Conservation (phyloP, 2,797 vertebrate species). For the Acanthornis magna region DNA sequence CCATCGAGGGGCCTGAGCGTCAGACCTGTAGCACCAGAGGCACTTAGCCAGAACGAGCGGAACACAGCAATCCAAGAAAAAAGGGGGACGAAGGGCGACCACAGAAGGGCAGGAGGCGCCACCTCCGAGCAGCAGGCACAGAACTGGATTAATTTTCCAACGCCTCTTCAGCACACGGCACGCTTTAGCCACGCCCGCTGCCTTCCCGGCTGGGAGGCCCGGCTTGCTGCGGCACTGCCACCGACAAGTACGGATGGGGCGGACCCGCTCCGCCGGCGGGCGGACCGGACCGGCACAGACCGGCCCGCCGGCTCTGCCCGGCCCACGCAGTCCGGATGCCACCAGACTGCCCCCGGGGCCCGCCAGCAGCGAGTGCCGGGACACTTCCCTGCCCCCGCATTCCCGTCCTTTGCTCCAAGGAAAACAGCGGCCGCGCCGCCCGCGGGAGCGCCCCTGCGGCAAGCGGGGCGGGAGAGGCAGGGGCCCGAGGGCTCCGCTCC, state of each 20-base stretch:
- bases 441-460: not conserved
- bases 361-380: not conserved
- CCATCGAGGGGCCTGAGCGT: accelerated
- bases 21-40: not conserved
- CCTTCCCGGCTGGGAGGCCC: accelerated
- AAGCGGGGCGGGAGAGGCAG: accelerated
- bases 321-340: not conserved
- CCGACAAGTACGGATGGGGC: accelerated
- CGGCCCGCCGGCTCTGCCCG: not conserved
- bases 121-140: not conserved
- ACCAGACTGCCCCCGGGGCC: too few relatives aligned
- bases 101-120: not conserved
- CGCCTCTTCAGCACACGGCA: not conserved
- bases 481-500: not conserved
- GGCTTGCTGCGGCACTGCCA: not conserved
- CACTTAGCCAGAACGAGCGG: accelerated
- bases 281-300: not conserved
- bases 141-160: not conserved
- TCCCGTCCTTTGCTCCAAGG: not conserved
- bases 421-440: not conserved
- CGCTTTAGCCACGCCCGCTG: not conserved
- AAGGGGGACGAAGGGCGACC: not conserved
- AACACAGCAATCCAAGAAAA: too few relatives aligned
- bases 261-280: not conserved
- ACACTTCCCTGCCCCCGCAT: not conserved